Conservation (phyloP, 2,113 vertebrate genomes). For the Telmatochromis sp. region DNA sequence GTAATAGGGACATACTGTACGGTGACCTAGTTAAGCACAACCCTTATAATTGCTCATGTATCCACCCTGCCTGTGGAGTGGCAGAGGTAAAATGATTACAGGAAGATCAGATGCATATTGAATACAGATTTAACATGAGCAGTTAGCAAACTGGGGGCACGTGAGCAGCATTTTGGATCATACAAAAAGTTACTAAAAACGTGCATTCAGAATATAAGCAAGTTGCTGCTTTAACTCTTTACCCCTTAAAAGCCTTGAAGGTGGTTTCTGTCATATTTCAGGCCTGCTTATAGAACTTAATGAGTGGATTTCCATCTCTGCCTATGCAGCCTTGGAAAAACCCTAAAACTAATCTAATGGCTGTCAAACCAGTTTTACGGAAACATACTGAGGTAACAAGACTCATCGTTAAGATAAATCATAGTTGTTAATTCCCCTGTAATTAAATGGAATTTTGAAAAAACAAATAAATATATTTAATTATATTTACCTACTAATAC, state of each 20-base stretch:
- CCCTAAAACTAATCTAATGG: not conserved
- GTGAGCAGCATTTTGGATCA: not conserved
- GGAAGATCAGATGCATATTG: not conserved
- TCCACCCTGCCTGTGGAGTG: not conserved
- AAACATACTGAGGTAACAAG: not conserved
- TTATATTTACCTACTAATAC: not conserved
- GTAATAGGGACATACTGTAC: not conserved
- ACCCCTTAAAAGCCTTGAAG: not conserved
- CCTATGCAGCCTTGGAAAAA: not conserved
- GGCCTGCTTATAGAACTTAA: not conserved
- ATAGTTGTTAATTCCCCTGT: not conserved
- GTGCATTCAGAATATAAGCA: not conserved
- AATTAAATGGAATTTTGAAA: not conserved
- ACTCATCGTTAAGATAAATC: not conserved
- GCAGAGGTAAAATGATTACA: not conserved
- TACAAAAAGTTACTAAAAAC: not conserved
- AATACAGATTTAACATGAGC: not conserved
- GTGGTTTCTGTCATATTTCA: not conserved
- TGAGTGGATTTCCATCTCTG: not conserved
- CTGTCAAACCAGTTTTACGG: not conserved
- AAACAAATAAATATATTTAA: not conserved
- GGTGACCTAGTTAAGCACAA: conserved; percentile 1
- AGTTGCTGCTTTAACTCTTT: not conserved
- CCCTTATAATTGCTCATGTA: not conserved
- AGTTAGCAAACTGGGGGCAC: not conserved